These are phyloP conservation scores for Apocrypta bakeri DNA, from an alignment of 1,140 invertebrate species.

Conservation along the genomic window DNA sequence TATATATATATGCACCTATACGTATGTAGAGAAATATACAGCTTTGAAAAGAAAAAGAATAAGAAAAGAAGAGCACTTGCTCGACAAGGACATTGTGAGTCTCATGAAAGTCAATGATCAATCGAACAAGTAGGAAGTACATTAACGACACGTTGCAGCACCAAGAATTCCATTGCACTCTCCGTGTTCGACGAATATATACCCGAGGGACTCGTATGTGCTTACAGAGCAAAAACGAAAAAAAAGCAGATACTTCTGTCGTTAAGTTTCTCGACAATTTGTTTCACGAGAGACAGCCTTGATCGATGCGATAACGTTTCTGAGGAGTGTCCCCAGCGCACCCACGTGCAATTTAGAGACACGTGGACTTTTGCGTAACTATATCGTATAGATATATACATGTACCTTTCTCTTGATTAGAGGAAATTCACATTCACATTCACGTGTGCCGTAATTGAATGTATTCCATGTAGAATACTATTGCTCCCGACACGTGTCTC, in stretches of 20 bases:
- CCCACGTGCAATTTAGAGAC: too few relatives aligned
- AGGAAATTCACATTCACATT: too few relatives aligned
- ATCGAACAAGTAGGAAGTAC: slow-evolving; percentile 28
- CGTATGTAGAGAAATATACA: too few relatives aligned
- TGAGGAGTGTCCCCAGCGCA: background rate
- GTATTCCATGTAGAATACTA: too few relatives aligned
- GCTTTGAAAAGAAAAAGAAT: background rate
- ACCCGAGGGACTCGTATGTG: too few relatives aligned
- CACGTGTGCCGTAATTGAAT: too few relatives aligned
- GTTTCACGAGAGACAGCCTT: background rate
- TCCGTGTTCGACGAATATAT: background rate
- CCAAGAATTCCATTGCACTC: background rate
- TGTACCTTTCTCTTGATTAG: too few relatives aligned
- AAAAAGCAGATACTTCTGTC: background rate
- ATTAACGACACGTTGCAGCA: slow-evolving; percentile 4
- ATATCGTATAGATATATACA: too few relatives aligned
- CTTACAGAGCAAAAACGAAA: background rate
- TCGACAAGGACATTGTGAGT: background rate
- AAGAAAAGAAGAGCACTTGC: slow-evolving; percentile 5
- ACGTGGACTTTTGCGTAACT: background rate
- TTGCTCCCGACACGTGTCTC: too few relatives aligned
- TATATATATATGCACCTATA: too few relatives aligned
- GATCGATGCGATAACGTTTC: background rate
- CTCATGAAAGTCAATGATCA: slow-evolving; percentile 24
- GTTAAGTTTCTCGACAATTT: slow-evolving; percentile 9